Evolutionary conservation across 1,140 invertebrate species (phyloP).

Genomic region (Drosophila albomicans): DNA sequence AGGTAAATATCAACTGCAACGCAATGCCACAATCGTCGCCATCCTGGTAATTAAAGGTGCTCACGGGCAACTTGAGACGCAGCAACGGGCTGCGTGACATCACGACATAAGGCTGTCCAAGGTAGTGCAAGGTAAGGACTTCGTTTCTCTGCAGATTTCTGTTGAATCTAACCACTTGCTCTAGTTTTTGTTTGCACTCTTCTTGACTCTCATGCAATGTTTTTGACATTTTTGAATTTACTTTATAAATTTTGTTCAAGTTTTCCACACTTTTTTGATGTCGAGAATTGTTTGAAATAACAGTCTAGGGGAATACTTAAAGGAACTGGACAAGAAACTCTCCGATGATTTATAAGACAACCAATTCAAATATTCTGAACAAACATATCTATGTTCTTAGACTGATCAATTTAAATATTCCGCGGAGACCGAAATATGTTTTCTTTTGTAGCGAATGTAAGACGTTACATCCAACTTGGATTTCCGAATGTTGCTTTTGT

Average conservation of each 20-base stretch:
- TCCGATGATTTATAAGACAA: too few relatives aligned
- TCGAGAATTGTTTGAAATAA: slow-evolving; percentile 62
- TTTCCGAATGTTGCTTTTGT: too few relatives aligned
- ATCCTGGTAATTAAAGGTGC: slow-evolving; percentile 58
- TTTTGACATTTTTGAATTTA: slow-evolving; percentile 31
- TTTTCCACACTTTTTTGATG: slow-evolving; percentile 20
- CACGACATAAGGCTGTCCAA: slow-evolving; percentile 64
- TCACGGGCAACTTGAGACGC: slow-evolving; percentile 55
- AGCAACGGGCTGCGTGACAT: slow-evolving; percentile 46
- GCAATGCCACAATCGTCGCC: slow-evolving; percentile 39
- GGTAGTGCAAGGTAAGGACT: slow-evolving; percentile 63
- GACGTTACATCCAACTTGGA: too few relatives aligned
- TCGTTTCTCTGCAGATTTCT: slow-evolving; percentile 61
- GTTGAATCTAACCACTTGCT: slow-evolving; percentile 19
- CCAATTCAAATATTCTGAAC: too few relatives aligned
- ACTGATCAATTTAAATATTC: too few relatives aligned
- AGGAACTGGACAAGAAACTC: not conserved
- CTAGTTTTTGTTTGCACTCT: slow-evolving; percentile 1
- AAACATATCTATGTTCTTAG: too few relatives aligned
- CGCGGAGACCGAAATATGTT: too few relatives aligned
- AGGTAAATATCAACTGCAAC: slow-evolving; percentile 62
- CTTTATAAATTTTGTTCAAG: slow-evolving; percentile 32
- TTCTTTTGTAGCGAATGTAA: too few relatives aligned
- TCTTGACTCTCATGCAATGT: not conserved
- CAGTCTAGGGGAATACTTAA: slow-evolving; percentile 25